A percentile compares a stretch with the other conserved stretches of the same genome.
phyloP scores from a whole-genome alignment of 2,113 vertebrate species.

The Orcinus orca region DNA sequence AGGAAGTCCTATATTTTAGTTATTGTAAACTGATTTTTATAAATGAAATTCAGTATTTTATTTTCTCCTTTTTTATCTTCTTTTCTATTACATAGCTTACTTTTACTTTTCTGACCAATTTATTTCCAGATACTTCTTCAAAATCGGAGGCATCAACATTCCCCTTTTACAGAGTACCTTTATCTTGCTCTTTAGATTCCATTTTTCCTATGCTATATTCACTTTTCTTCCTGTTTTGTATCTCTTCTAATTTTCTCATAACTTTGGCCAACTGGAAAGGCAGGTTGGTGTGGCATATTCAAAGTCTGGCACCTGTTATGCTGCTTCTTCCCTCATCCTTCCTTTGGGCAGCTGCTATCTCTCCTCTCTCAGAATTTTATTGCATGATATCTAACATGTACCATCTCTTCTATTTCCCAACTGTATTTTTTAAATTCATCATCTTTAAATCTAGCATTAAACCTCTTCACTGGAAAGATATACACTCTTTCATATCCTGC shows the following conservation, averaged over 20 bases:
- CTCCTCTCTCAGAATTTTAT: not conserved
- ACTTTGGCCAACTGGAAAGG: not conserved
- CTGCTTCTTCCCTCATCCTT: not conserved
- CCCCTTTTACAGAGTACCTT: not conserved
- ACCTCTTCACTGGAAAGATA: not conserved
- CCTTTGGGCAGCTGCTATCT: not conserved
- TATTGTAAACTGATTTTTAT: not conserved
- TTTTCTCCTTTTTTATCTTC: not conserved
- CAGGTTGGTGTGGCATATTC: accelerated
- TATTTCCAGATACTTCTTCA: not conserved
- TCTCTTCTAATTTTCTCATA: not conserved
- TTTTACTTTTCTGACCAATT: not conserved
- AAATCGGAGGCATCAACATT: not conserved
- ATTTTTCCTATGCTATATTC: not conserved
- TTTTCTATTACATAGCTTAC: not conserved
- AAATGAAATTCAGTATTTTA: not conserved
- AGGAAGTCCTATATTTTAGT: not conserved
- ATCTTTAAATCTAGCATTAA: not conserved
- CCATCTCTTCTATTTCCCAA: not conserved
- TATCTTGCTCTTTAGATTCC: not conserved
- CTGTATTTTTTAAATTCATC: not conserved
- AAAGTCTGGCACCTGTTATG: not conserved
- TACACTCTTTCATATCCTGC: not conserved
- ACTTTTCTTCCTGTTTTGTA: not conserved
- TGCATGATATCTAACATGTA: not conserved